Evolutionary conservation across 2,113 vertebrate species (phyloP).

Genomic region (Rhineura floridana): DNA sequence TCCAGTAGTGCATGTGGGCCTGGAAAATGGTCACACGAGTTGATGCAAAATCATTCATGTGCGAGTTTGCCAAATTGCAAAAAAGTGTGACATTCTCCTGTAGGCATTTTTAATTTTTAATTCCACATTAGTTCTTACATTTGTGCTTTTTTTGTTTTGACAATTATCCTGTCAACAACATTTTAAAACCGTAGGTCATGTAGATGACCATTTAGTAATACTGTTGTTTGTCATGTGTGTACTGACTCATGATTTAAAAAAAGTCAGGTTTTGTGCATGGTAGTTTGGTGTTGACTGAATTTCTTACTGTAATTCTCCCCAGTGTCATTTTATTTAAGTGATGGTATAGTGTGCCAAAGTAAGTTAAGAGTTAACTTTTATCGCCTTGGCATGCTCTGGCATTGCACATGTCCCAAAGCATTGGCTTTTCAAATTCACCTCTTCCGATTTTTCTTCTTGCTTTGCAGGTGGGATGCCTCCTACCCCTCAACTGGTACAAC

Average conservation of each 20-base stretch:
- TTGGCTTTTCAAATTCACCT: neutral
- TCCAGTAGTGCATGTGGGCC: conserved; percentile 71
- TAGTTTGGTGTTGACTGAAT: conserved; percentile 47
- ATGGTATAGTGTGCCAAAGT: conserved; percentile 62
- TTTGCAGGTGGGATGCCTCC: conserved; percentile 91
- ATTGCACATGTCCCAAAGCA: neutral
- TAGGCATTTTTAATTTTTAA: conserved; percentile 17
- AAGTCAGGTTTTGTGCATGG: conserved; percentile 46
- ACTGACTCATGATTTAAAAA: conserved; percentile 26
- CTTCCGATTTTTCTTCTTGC: conserved; percentile 61
- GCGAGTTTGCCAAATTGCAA: conserved; percentile 26
- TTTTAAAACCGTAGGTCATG: neutral
- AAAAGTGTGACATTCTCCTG: conserved; percentile 32
- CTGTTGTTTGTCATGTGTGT: conserved; percentile 34
- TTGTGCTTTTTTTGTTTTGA: neutral
- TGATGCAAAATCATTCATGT: conserved; percentile 49
- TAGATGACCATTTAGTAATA: conserved; percentile 19
- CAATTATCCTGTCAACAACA: neutral
- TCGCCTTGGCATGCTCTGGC: neutral
- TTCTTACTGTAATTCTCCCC: conserved; percentile 53
- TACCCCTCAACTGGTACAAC: conserved; percentile 87
- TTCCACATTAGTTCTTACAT: conserved; percentile 3
- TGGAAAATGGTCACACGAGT: conserved; percentile 65
- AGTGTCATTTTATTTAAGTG: conserved; percentile 57
- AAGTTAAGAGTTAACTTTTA: conserved; percentile 26